Evolutionary conservation across 2,113 vertebrate species (phyloP), one percentile per base, ranked within the genome.

Genomic region (Lathamus discolor): DNA sequence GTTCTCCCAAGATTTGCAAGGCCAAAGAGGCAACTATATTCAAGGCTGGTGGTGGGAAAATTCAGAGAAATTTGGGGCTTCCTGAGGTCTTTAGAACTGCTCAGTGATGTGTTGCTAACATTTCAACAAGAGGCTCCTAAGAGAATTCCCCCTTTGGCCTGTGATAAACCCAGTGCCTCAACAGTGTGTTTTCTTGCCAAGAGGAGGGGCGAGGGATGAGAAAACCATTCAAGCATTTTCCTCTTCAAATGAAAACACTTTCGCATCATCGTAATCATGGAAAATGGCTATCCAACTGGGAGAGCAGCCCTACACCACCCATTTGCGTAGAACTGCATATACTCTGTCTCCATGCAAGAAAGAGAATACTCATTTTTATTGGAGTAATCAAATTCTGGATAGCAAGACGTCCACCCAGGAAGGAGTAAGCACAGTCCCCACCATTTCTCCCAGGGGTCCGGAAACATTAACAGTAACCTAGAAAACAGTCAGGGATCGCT

Each of bases 101-200:
- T 92, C 92, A 92, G 88, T 95, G 96, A 95, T 94, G 88, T 91
- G 96, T 59, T 96, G 95, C 95, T 92, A 96, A 83, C 70, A 74
- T 87, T 94, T 89, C 92, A 91, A 94, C 88, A 91, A 92, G 91
- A 87, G 83, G 37, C 63, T 95, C 81, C 95, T 80, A 24, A 68
- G 95, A 96, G 91, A 96, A 89, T 89, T 92, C 81, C 70, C 83
- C 28, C 66, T 73, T 92, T 91, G 91, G 95, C 86, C 92, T 91
- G 39, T 29, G 92, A 96, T 96, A 96, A 96, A 95, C 95, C 77
- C 88, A 33, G 41, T 51, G 95, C 91, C 95, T 91, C 86, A 87
- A 13, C 9, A 9, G 7, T 25, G 52, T 0, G 0, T 68, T 86
- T 52, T 64, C 73, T 79, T 93, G 96, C 95, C 95, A 97, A 89